Evolutionary conservation across 2,888 invertebrate genomes (phyloP).

Genomic region (Dryomyza anilis): DNA sequence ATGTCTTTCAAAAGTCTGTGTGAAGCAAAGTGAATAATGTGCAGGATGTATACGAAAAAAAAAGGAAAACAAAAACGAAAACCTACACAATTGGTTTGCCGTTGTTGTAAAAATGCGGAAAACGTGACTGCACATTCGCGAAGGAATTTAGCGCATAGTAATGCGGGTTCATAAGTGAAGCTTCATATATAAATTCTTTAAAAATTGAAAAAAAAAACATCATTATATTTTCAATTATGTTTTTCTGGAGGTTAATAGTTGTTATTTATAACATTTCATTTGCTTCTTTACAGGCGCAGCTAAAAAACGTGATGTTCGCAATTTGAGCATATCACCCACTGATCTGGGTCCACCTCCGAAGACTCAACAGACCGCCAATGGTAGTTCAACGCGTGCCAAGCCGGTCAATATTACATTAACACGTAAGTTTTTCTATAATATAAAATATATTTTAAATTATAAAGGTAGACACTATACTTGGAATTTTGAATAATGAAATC

Average conservation of each 20-base stretch:
- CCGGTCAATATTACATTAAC: conserved; percentile 48
- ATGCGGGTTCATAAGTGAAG: background rate
- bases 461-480: too few relatives aligned
- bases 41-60: background rate
- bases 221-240: background rate
- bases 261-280: background rate
- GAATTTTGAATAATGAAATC: too few relatives aligned
- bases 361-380: conserved; percentile 59
- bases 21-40: background rate
- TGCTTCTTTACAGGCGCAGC: conserved; percentile 57
- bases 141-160: background rate
- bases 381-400: conserved; percentile 54
- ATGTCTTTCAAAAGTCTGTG: too few relatives aligned
- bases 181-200: background rate
- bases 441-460: too few relatives aligned
- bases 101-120: background rate
- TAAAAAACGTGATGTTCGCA: conserved; percentile 62
- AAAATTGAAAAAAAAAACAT: background rate
- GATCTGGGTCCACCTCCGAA: conserved; percentile 62
- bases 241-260: too few relatives aligned
- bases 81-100: background rate
- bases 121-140: conserved; percentile 22
- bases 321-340: conserved; percentile 61
- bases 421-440: too few relatives aligned
- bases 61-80: background rate